Evolutionary conservation across 2,797 vertebrate genomes (phyloP), one percentile per base, ranked within the genome.

Genomic region (Alcedo atthis): DNA sequence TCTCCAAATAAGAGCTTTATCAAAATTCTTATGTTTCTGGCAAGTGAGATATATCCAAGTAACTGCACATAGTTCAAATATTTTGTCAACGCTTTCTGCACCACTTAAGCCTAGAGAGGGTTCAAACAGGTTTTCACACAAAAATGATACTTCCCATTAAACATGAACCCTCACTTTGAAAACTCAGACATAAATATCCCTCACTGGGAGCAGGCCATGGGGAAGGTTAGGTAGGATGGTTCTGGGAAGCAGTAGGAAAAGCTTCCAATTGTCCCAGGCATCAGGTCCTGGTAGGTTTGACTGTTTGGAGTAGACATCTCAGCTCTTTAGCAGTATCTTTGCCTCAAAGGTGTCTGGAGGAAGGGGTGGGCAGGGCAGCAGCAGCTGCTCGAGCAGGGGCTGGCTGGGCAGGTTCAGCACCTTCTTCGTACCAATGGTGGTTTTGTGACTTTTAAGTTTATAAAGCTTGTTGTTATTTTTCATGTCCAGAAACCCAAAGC

Each of bases 371-470:
- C 5, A 20, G n/a, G 48, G 75, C 20, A 20, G 24, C 7, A 3
- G 48, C 48, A 13, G n/a, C 20, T 2, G 1, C 43, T 10, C 4
- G 1, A 17, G 40, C 40, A 55, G 28, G 24, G 5, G 26, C 28
- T 26, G 71, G 37, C 28, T 26, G 71, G 37, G 46, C 22, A 22
- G 51, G 42, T 24, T 73, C 61, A 61, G 58, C 24, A 21, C 45
- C 30, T 37, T 58, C 25, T 85, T 59, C 22, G 2, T 5, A 10
- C 28, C 16, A 2, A 7, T 1, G 5, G 3, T 0, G 0, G 8
- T 10, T 84, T 57, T 82, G 45, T 16, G 30, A 32, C 69, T 73
- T 35, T 24, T 25, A 2, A 7, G 10, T 66, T 75, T 81, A 62
- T 40, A 35, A 89, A 83, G 40, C 62, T 69, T 37, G 12, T 57